phyloP scores from a whole-genome alignment of 2,888 invertebrate genomes.

The Drosophila mimica region DNA sequence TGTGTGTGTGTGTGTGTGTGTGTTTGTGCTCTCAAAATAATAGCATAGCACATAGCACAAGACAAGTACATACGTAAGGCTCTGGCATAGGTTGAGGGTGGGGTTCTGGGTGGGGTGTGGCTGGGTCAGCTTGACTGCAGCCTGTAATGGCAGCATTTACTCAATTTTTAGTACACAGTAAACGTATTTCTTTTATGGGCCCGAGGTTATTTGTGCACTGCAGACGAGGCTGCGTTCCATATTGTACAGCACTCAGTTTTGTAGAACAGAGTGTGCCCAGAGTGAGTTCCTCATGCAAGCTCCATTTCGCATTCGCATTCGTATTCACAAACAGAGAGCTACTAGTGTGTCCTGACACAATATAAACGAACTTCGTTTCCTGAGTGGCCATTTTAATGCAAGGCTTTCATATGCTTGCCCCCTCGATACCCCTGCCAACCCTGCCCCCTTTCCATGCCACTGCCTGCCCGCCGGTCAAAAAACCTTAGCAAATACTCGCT shows the following conservation, averaged over 20 bases:
- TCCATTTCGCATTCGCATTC: conserved; percentile 33
- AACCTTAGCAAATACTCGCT: conserved; percentile 71
- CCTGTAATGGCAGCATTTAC: conserved; percentile 78
- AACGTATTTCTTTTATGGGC: conserved; percentile 79
- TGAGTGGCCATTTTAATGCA: conserved; percentile 79
- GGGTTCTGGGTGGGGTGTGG: conserved; percentile 6
- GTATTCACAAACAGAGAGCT: conserved; percentile 67
- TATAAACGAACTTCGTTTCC: conserved; percentile 80
- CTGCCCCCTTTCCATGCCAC: not conserved
- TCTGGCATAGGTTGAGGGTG: conserved; percentile 10
- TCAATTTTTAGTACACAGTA: conserved; percentile 79
- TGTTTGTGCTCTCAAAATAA: conserved; percentile 71
- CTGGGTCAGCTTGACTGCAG: conserved; percentile 59
- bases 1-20: conserved; percentile 20
- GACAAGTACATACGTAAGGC: conserved; percentile 40
- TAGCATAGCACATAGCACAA: conserved; percentile 57
- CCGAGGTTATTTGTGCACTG: conserved; percentile 71
- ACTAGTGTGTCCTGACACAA: conserved; percentile 75
- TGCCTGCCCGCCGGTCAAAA: conserved; percentile 22
- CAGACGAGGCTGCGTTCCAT: conserved; percentile 56
- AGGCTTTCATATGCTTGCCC: conserved; percentile 64
- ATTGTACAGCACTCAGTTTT: conserved; percentile 35
- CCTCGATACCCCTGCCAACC: not conserved
- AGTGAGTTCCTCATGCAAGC: conserved; percentile 3
- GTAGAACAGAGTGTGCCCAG: not conserved